These are phyloP conservation scores for Hirtodrosophila histrioides DNA, from an alignment of 2,888 invertebrate species.

Conservation along the genomic window DNA sequence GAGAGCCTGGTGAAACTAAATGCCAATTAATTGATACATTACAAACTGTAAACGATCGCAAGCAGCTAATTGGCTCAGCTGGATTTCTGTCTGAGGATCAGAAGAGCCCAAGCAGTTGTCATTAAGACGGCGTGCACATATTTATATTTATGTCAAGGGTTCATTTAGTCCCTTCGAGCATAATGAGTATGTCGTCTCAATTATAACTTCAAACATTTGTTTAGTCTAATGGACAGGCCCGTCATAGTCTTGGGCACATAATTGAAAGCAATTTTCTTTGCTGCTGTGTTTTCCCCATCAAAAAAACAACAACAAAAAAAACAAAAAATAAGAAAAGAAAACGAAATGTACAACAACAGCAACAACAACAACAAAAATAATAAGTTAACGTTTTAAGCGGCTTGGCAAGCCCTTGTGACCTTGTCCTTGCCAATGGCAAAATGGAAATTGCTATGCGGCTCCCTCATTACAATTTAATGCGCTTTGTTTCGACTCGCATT, in stretches of 20 bases:
- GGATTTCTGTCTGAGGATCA: too few relatives aligned
- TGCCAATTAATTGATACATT: conserved; percentile 18
- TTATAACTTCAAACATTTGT: conserved; percentile 61
- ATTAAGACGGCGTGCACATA: conserved; percentile 1
- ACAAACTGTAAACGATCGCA: conserved; percentile 4
- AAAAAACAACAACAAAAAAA: conserved; percentile 1
- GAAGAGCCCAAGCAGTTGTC: too few relatives aligned
- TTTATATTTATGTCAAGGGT: conserved; percentile 3
- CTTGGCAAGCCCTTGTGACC: conserved; percentile 53
- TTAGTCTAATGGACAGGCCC: conserved; percentile 52
- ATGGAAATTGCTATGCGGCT: conserved; percentile 53
- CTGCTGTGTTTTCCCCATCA: conserved; percentile 3
- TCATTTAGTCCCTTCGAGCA: conserved; percentile 24
- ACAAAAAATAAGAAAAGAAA: conserved; percentile 5
- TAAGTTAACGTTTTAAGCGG: conserved; percentile 75
- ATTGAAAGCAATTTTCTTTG: conserved; percentile 51
- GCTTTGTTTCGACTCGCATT: conserved; percentile 55
- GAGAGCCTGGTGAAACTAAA: too few relatives aligned
- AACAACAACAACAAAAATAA: conserved; percentile 43
- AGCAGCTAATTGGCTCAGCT: too few relatives aligned
- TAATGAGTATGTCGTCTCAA: conserved; percentile 55
- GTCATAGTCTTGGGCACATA: conserved; percentile 45
- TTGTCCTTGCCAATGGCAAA: conserved; percentile 43
- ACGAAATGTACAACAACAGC: conserved; percentile 3
- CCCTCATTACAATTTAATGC: conserved; percentile 75